These are phyloP conservation scores for Latrodectus elegans DNA, from an alignment of 2,888 invertebrate genomes.

Conservation along the genomic window DNA sequence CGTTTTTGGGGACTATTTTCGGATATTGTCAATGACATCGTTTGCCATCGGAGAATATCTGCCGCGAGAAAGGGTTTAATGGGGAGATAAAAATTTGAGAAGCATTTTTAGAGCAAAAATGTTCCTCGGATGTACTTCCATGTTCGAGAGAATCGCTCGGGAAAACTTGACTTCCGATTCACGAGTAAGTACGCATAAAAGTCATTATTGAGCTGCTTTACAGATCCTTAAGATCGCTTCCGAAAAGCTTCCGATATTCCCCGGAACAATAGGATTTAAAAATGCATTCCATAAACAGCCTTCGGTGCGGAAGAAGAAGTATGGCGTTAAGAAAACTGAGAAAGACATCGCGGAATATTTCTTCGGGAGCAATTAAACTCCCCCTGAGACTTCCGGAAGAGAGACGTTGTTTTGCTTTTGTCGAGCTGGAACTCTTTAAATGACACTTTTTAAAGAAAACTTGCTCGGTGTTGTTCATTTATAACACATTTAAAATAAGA, in stretches of 20 bases:
- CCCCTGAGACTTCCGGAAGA: not conserved
- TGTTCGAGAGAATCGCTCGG: not conserved
- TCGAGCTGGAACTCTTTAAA: not conserved
- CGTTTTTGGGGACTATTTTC: constrained; percentile 59
- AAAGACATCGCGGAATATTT: not conserved
- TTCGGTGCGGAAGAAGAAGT: constrained; percentile 10
- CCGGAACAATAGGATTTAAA: constrained; percentile 50
- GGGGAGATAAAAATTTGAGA: not conserved
- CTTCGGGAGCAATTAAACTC: not conserved
- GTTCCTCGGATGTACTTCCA: not conserved
- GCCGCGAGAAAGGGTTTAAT: constrained; percentile 22
- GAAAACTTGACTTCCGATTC: constrained; percentile 44
- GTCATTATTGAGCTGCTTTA: constrained; percentile 29
- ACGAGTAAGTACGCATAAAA: constrained; percentile 38
- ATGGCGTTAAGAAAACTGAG: not conserved
- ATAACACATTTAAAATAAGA: too few species aligned
- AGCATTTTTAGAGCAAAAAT: constrained; percentile 14
- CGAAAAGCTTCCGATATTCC: not conserved
- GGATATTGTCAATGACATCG: constrained; percentile 57
- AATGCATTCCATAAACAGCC: constrained; percentile 5
- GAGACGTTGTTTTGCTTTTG: not conserved
- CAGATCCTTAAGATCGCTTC: not conserved
- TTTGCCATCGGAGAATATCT: constrained; percentile 1
- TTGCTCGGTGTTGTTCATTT: not conserved
- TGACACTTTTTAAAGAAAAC: not conserved